Base-by-base conservation (phyloP, 2,797 vertebrate species). In the Todus mexicanus region DNA sequence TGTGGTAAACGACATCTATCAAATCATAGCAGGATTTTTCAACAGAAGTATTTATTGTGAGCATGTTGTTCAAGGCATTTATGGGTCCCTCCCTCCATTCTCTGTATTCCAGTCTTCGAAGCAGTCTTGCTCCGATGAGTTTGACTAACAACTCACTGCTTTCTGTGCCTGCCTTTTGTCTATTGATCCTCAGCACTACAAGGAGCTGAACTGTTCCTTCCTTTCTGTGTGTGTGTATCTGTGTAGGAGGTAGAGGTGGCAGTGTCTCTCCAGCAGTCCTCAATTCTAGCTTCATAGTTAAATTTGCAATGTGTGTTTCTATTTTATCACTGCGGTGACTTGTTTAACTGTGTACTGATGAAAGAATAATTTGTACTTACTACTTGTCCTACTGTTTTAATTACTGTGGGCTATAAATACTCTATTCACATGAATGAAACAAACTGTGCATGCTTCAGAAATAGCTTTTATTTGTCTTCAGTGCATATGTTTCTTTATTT, bases 341-440 rank as follows among this genome's bases (percentile, higher is more conserved):
- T 93, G 90, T 95, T 96, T 96, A 92, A 93, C 93, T 85, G 77
- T 91, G 84, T 93, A 68, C 83, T 92, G 93, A 93, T 94, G 95
- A 93, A 95, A 93, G 95, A 95, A 93, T 96, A 96, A 96, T 96
- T 96, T 95, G 93, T 93, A 96, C 95, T 94, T 95, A 91, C 95
- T 96, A 92, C 94, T 96, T 92, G 84, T 96, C 95, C 92, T 91
- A 93, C 91, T 96, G 94, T 95, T 96, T 97, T 96, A 96, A 96
- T 97, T 95, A 87, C 90, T 79, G 74, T 56, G 95, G 92, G 90
- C 94, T 97, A 97, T 97, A 96, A 96, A 96, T 97, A 96, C 69
- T 90, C 79, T 66, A 33, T 95, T 96, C 92, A 90, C 60, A 91
- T 95, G 95, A 97, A 95, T 96, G 96, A 95, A 95, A 92, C 95